These are phyloP conservation scores for Psilopogon haemacephalus DNA, from an alignment of 2,113 vertebrate genomes.

Conservation along the genomic window DNA sequence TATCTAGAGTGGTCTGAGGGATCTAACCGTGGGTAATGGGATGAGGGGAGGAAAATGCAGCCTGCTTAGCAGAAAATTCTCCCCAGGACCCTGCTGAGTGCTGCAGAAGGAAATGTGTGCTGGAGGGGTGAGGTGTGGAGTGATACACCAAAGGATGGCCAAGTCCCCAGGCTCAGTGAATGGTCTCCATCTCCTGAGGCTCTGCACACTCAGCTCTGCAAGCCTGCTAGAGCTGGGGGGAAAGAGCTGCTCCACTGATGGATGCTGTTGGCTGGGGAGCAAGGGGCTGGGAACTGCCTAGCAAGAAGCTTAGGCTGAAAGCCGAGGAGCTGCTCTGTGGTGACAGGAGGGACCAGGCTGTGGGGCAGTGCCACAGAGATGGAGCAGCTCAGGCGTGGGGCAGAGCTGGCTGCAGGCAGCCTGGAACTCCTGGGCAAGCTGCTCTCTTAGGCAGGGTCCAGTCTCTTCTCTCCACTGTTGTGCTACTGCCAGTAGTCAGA, in stretches of 20 bases:
- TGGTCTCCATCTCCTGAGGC: not conserved
- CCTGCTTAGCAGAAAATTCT: conserved; percentile 7
- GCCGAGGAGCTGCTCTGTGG: not conserved
- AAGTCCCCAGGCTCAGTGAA: not conserved
- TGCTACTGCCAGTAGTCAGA: not conserved
- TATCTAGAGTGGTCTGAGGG: conserved; percentile 58
- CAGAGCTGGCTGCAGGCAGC: not conserved
- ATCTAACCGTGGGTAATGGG: conserved; percentile 21
- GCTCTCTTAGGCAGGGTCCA: not conserved
- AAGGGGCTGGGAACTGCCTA: not conserved
- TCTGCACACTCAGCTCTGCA: conserved; percentile 25
- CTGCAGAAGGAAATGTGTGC: conserved; percentile 6
- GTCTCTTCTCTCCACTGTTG: not conserved
- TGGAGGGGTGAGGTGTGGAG: conserved; percentile 19
- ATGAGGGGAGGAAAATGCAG: conserved; percentile 31
- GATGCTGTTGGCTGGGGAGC: not conserved
- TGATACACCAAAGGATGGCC: not conserved
- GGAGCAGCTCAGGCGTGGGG: not conserved
- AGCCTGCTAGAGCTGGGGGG: not conserved
- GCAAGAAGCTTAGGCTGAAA: not conserved
- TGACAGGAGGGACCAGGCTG: not conserved
- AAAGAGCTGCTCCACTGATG: not conserved
- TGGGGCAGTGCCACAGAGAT: not conserved
- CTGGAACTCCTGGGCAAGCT: not conserved
- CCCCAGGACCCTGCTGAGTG: not conserved